Evolutionary conservation across 1,140 invertebrate genomes (phyloP), one percentile per base, ranked within the genome.

Genomic region (Campoletis sonorensis): DNA sequence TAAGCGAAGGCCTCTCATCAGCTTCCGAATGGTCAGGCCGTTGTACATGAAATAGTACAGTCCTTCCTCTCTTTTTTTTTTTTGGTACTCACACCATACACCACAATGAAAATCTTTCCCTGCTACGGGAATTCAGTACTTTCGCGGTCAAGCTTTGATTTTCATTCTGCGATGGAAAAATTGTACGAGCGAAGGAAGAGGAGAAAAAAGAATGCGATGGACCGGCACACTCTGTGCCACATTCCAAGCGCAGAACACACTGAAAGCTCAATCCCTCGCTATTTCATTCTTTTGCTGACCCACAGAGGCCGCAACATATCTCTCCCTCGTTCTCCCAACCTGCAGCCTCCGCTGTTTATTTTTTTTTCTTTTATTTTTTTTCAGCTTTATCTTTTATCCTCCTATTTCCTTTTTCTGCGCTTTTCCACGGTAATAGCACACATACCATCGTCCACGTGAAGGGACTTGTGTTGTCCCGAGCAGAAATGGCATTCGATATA

Each of bases 131-230:
- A 67, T 71, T 79, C 58, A 71, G 54, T 64, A 81, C 73, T 82
- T 82, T 85, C 68, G 83, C 79, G 82, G 85, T 82, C 75, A 80
- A 83, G 76, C 85, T 87, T 86, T 86, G 86, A 86, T 87, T 87
- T 85, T 82, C 68, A 64, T 73, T 37, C 58, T 26, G 27, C 26
- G n/a, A 64, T 23, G 49, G 67, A 33, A 70, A 61, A 77, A 21
- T 37, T 26, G 51, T 33, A 61, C 16, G 54, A 61, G 4, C 15
- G 23, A 13, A 58, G 21, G 21, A 33, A 40, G 33, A 27, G 67
- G n/a, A 33, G 30, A 70, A 33, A 33, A 30, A 70, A 18, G 67
- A 27, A 70, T 15, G 26, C 67, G 27, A 70, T 30, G 67, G 67
- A n/a, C 13, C 67, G 30, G 67, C 67, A 64, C 49, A 54, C 45